A percentile compares a stretch with the other conserved stretches of the same genome.
Evolutionary conservation across 2,888 invertebrate species (phyloP).

Genomic region (Octonoba sinensis): DNA sequence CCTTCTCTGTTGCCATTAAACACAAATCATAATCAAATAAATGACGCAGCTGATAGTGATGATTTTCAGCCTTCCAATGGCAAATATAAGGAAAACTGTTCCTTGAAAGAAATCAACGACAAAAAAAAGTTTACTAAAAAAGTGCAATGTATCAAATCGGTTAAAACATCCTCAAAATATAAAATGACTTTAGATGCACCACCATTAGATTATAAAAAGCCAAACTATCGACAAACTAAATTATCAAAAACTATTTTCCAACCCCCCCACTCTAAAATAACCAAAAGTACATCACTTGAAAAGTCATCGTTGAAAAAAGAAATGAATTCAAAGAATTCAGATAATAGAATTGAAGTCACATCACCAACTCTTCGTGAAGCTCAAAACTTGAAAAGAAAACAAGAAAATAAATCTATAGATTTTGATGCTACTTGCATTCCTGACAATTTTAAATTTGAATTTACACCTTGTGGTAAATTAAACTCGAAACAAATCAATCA

Average conservation of each 20-base stretch:
- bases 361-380: background rate
- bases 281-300: background rate
- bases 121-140: slow-evolving; percentile 32
- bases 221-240: slow-evolving; percentile 43
- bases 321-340: background rate
- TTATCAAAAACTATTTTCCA: slow-evolving; percentile 53
- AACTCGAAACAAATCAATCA: background rate
- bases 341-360: background rate
- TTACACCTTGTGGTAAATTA: slow-evolving; percentile 12
- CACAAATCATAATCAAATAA: slow-evolving; percentile 15
- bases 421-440: slow-evolving; percentile 61
- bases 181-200: slow-evolving; percentile 47
- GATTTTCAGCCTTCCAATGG: slow-evolving; percentile 26
- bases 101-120: slow-evolving; percentile 16
- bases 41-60: slow-evolving; percentile 8
- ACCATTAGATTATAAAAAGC: slow-evolving; percentile 51
- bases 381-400: background rate
- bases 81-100: slow-evolving; percentile 8
- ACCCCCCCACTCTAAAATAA: background rate
- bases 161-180: slow-evolving; percentile 36
- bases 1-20: slow-evolving; percentile 35
- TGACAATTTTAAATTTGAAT: slow-evolving; percentile 40
- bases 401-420: slow-evolving; percentile 15
- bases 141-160: background rate
- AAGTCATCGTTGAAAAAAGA: background rate